A percentile compares a stretch with the other conserved stretches of the same genome.
These are phyloP conservation scores for Ptilonorhynchus violaceus DNA, from an alignment of 2,113 vertebrate genomes.

Conservation along the genomic window DNA sequence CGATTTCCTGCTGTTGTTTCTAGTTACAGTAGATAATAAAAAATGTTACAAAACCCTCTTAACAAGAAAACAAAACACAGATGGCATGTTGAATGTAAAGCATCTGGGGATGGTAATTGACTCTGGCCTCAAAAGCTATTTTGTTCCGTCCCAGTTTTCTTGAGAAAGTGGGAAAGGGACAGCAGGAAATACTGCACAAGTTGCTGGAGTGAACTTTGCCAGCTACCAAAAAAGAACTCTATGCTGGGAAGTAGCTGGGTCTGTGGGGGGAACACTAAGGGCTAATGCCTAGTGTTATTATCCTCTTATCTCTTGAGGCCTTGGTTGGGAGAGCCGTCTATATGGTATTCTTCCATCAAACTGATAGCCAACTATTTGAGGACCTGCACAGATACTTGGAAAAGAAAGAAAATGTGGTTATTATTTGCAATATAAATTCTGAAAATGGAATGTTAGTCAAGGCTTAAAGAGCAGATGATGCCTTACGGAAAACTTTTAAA, in stretches of 20 bases:
- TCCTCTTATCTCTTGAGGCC: background rate
- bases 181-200: background rate
- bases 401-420: conserved; percentile 38
- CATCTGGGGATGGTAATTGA: conserved; percentile 59
- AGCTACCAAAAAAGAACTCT: background rate
- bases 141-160: conserved; percentile 36
- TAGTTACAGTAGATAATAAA: conserved; percentile 70
- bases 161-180: conserved; percentile 25
- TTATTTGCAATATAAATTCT: conserved; percentile 19
- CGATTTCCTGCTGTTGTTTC: conserved; percentile 69
- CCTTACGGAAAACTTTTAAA: background rate
- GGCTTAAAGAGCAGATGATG: background rate
- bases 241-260: background rate
- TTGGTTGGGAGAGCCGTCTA: background rate
- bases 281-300: background rate
- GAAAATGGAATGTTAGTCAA: background rate
- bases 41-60: conserved; percentile 66
- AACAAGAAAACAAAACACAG: conserved; percentile 75
- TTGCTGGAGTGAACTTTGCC: conserved; percentile 36
- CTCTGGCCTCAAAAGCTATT: conserved; percentile 47
- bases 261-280: background rate
- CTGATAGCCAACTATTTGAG: background rate
- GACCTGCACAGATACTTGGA: background rate
- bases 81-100: conserved; percentile 62
- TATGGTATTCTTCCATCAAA: background rate